Evolutionary conservation across 2,113 vertebrate species (phyloP).

Genomic region (Rhynchopsitta pachyrhyncha): DNA sequence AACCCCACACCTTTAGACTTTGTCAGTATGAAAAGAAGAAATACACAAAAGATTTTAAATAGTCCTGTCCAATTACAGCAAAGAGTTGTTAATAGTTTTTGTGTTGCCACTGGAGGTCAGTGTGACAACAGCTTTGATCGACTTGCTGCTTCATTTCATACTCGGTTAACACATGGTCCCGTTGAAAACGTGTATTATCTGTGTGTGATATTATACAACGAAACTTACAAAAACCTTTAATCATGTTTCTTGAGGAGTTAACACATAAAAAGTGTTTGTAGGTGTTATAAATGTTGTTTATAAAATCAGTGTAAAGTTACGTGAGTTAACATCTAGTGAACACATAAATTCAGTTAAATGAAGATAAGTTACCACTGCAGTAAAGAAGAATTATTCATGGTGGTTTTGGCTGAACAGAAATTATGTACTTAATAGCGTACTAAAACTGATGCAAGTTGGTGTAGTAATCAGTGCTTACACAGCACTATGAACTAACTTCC

Average conservation of each 20-base stretch:
- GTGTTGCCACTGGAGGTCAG: slow-evolving; percentile 65
- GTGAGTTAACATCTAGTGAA: neutral
- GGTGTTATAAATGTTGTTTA: neutral
- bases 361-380: neutral
- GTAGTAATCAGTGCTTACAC: neutral
- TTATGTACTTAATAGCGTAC: neutral
- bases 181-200: fast-evolving
- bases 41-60: neutral
- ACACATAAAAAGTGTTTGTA: neutral
- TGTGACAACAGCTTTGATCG: neutral
- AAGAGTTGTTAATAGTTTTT: neutral
- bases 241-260: neutral
- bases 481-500: neutral
- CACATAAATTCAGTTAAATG: neutral
- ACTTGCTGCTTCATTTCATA: neutral
- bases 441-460: neutral
- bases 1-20: neutral
- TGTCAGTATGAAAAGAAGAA: neutral
- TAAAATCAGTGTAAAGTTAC: neutral
- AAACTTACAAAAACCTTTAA: neutral
- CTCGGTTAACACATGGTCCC: fast-evolving
- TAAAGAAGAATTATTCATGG: neutral
- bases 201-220: neutral
- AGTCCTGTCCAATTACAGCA: neutral
- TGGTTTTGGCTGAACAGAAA: neutral